phyloP scores from a whole-genome alignment of 1,140 invertebrate species.

The Reticulitermes speratus region DNA sequence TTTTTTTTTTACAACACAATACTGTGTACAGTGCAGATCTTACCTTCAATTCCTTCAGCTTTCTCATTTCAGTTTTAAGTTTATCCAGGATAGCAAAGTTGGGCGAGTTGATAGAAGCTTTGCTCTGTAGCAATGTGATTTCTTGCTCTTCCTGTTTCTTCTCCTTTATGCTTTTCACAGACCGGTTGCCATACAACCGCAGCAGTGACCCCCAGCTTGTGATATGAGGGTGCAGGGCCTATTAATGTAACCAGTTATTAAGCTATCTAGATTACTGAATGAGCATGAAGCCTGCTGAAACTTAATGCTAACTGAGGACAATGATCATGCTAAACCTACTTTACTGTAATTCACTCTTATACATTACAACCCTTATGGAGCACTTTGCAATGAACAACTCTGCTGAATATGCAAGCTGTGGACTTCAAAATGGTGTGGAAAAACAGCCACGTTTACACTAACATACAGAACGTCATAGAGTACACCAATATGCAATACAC shows the following conservation, averaged over 20 bases:
- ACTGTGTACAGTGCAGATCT: slow-evolving; percentile 17
- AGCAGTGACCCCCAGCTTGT: slow-evolving; percentile 93
- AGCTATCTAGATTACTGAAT: not conserved
- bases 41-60: slow-evolving; percentile 57
- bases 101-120: slow-evolving; percentile 86
- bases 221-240: slow-evolving; percentile 84
- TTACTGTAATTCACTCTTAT: too few species aligned
- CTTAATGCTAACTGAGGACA: too few species aligned
- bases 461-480: too few species aligned
- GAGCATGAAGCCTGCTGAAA: too few species aligned
- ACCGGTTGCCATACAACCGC: slow-evolving; percentile 88
- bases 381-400: too few species aligned
- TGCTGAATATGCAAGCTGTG: too few species aligned
- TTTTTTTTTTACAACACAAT: not conserved
- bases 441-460: too few species aligned
- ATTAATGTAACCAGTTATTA: slow-evolving; percentile 44
- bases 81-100: slow-evolving; percentile 93
- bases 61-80: slow-evolving; percentile 83
- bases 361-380: too few species aligned
- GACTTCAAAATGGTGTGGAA: too few species aligned
- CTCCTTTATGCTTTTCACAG: slow-evolving; percentile 89
- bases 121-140: slow-evolving; percentile 87
- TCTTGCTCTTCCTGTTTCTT: slow-evolving; percentile 94
- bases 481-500: too few species aligned
- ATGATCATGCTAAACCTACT: too few species aligned